Percentiles rank a stretch among this genome's conserved stretches.
Conservation (phyloP, 2,888 invertebrate species). For the Heliconius ethilla region DNA sequence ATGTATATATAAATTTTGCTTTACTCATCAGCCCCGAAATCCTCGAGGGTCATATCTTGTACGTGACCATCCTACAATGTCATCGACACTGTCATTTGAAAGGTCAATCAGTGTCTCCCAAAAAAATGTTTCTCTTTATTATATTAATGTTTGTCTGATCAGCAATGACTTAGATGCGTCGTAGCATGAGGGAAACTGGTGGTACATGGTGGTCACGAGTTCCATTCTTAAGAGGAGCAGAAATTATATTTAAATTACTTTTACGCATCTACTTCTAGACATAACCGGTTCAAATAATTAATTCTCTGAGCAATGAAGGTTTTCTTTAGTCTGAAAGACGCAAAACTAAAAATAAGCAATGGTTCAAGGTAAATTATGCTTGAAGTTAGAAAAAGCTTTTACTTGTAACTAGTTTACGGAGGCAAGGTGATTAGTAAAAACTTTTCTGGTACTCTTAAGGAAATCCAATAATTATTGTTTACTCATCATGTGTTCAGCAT, state of each 20-base stretch:
- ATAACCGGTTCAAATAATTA: background rate
- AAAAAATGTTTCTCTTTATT: background rate
- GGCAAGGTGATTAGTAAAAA: conserved; percentile 1
- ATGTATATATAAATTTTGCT: background rate
- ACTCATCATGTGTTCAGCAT: background rate
- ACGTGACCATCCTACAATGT: conserved; percentile 11
- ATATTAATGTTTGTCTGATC: background rate
- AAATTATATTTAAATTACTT: too few species aligned
- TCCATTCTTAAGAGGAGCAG: background rate
- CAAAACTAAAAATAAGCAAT: background rate
- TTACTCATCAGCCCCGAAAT: background rate
- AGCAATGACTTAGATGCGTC: background rate
- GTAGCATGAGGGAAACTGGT: background rate
- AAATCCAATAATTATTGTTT: background rate
- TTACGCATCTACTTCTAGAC: background rate
- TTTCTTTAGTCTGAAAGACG: too few species aligned
- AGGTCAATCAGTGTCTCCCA: background rate
- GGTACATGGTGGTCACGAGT: background rate
- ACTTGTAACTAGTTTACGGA: background rate
- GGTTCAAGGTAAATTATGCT: background rate
- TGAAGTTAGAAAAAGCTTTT: background rate
- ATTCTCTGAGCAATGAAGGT: too few species aligned
- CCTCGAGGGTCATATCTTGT: background rate
- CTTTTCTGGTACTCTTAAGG: background rate
- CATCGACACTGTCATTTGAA: conserved; percentile 9